These are phyloP conservation scores for Rhizomys pruinosus DNA, from an alignment of 2,113 vertebrate species.

Conservation along the genomic window DNA sequence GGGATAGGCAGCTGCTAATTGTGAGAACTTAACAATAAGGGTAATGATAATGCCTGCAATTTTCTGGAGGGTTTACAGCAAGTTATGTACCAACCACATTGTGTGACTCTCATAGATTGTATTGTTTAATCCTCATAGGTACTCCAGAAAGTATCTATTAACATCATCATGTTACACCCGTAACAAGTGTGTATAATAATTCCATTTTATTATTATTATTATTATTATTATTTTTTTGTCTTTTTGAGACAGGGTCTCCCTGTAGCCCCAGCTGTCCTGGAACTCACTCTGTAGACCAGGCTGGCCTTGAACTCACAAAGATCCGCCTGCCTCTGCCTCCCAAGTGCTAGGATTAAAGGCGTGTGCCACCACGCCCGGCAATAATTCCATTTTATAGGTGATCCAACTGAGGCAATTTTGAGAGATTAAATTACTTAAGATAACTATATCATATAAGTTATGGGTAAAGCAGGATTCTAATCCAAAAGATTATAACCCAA, in stretches of 20 bases:
- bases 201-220: background rate
- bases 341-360: no score
- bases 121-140: background rate
- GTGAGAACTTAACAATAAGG: background rate
- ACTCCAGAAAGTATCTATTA: background rate
- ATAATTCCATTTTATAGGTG: background rate
- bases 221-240: no score
- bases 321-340: no score
- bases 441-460: background rate
- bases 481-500: conserved; percentile 1
- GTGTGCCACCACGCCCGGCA: no score
- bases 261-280: no score
- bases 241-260: no score
- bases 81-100: background rate
- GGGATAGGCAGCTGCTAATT: background rate
- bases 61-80: background rate
- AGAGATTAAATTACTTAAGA: background rate
- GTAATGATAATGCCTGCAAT: background rate
- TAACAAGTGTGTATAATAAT: background rate
- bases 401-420: background rate
- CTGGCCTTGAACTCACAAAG: no score
- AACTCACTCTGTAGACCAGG: no score
- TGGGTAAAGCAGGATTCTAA: conserved; percentile 16
- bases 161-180: background rate
- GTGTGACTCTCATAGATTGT: background rate